Evolutionary conservation across 2,888 invertebrate genomes (phyloP).

Genomic region (Plebejus melissa): DNA sequence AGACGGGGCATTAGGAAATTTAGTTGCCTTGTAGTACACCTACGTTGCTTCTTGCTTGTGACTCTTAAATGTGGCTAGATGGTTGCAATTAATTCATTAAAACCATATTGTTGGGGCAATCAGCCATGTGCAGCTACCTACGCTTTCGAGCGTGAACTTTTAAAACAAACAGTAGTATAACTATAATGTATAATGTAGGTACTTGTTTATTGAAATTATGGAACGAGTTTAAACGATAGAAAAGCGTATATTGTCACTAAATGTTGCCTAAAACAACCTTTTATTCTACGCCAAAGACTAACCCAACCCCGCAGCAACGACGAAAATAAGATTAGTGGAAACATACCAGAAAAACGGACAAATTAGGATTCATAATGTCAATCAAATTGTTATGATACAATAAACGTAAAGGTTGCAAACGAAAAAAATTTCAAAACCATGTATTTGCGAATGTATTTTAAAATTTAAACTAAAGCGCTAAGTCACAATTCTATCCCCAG

Average conservation of each 20-base stretch:
- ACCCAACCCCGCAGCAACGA: background rate
- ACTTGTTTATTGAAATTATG: background rate
- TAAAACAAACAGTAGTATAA: background rate
- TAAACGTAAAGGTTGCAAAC: background rate
- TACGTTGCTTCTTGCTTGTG: background rate
- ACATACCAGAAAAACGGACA: background rate
- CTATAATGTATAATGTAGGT: background rate
- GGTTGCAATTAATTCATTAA: conserved; percentile 22
- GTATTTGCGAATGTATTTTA: background rate
- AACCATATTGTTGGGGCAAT: conserved; percentile 17
- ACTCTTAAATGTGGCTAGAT: background rate
- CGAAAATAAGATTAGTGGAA: too few relatives aligned
- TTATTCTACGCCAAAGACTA: background rate
- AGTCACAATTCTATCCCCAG: background rate
- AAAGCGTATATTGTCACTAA: background rate
- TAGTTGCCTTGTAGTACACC: conserved; percentile 12
- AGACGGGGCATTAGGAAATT: background rate
- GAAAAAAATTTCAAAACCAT: background rate
- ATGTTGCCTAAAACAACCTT: background rate
- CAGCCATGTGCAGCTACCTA: conserved; percentile 11
- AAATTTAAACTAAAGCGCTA: background rate
- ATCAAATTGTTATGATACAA: background rate
- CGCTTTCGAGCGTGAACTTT: conserved; percentile 10
- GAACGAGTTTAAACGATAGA: background rate
- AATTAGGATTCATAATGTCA: background rate